A percentile compares a stretch with the other conserved stretches of the same genome.
Conservation (phyloP, 2,113 vertebrate species). For the Callospermophilus lateralis region DNA sequence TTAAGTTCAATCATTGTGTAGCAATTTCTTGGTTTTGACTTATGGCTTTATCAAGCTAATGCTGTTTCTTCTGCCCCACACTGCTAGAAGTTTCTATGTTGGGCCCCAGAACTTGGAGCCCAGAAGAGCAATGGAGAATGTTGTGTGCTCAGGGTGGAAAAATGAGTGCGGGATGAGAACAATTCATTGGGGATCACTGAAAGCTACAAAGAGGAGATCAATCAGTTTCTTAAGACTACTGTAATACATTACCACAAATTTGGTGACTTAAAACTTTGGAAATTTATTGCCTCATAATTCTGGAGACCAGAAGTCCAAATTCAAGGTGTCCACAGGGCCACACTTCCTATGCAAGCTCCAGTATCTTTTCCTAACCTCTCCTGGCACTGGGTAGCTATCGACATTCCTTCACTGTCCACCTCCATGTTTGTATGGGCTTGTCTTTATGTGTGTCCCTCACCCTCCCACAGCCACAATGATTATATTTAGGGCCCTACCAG, state of each 20-base stretch:
- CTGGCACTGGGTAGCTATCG: background rate
- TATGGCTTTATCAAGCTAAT: background rate
- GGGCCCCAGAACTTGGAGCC: background rate
- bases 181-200: background rate
- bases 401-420: background rate
- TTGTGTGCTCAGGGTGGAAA: background rate
- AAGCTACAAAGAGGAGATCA: background rate
- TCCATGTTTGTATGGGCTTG: background rate
- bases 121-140: background rate
- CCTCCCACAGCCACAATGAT: background rate
- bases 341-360: background rate
- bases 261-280: background rate
- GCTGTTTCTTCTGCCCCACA: background rate
- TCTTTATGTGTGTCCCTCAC: background rate
- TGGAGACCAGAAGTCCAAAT: background rate
- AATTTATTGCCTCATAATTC: background rate
- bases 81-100: background rate
- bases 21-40: background rate
- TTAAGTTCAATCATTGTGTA: background rate
- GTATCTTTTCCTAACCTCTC: background rate
- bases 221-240: background rate
- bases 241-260: background rate
- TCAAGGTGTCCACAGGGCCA: background rate
- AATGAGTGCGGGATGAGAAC: background rate
- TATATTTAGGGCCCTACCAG: background rate